Evolutionary conservation across 2,113 vertebrate genomes (phyloP).

Genomic region (Corythornis cristatus): DNA sequence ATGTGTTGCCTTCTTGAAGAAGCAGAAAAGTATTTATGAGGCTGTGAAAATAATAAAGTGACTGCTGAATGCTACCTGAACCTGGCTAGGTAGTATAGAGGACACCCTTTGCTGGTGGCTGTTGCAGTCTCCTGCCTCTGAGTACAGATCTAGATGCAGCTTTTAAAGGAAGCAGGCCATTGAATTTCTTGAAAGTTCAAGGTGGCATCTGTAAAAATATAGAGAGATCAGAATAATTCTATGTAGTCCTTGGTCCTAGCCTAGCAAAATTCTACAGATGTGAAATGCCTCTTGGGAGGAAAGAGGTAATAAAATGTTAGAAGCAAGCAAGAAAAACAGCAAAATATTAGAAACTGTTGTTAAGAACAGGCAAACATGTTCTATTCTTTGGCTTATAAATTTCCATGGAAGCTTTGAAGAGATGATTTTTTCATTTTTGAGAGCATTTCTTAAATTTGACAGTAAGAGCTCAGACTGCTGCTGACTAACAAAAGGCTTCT

Average conservation of each 20-base stretch:
- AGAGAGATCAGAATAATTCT: background rate
- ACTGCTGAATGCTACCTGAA: background rate
- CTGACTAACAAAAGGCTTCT: background rate
- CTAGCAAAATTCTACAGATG: background rate
- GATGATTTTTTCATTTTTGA: background rate
- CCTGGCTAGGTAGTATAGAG: background rate
- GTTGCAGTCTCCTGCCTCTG: background rate
- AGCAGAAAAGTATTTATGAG: background rate
- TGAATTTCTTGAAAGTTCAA: background rate
- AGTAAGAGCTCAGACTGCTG: background rate
- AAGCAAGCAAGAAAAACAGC: background rate
- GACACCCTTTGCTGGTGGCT: background rate
- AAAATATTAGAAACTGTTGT: background rate
- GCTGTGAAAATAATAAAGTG: background rate
- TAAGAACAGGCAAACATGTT: background rate
- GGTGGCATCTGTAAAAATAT: background rate
- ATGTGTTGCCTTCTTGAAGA: background rate
- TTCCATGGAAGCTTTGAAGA: background rate
- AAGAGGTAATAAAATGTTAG: background rate
- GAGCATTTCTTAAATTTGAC: background rate
- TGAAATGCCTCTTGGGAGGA: background rate
- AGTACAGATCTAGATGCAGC: background rate
- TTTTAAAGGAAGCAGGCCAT: background rate
- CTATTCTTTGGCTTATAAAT: background rate
- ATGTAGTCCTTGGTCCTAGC: background rate